These are phyloP conservation scores for Argyra leucocephala DNA, from an alignment of 2,888 invertebrate genomes.

Conservation along the genomic window DNA sequence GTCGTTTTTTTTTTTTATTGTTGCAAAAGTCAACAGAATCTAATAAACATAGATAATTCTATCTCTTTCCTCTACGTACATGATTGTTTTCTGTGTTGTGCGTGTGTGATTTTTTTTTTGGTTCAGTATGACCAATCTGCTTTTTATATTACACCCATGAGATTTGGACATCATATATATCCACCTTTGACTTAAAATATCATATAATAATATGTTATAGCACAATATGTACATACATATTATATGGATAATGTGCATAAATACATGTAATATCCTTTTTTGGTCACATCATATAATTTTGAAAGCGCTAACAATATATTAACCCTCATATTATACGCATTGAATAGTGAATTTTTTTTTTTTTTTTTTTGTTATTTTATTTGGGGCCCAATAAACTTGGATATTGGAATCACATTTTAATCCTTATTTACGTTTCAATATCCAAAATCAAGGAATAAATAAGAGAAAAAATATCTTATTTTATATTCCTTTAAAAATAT, in stretches of 20 bases:
- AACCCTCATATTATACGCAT: background rate
- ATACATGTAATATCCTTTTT: slow-evolving; percentile 5
- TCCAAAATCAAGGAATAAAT: background rate
- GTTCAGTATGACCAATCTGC: slow-evolving; percentile 19
- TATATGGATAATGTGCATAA: background rate
- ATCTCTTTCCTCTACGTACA: too few relatives aligned
- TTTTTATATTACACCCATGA: slow-evolving; percentile 21
- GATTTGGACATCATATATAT: slow-evolving; percentile 17
- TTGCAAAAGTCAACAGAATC: too few relatives aligned
- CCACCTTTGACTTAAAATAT: slow-evolving; percentile 12
- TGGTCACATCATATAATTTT: background rate
- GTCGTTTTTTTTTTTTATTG: background rate
- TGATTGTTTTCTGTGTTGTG: too few relatives aligned
- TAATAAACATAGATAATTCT: too few relatives aligned
- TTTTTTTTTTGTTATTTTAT: too few relatives aligned
- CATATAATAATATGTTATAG: background rate
- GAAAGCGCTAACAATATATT: background rate
- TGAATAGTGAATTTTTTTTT: too few relatives aligned
- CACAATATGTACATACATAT: background rate
- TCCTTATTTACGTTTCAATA: background rate
- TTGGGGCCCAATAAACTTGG: background rate
- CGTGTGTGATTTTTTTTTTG: too few relatives aligned
- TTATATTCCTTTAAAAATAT: too few relatives aligned
- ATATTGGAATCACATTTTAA: slow-evolving; percentile 4
- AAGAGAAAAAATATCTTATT: background rate